Evolutionary conservation across 37 sponge, comb jelly and placozoan genomes (phyloP), one percentile per base, ranked within the genome.

Genomic region (Crambe crambe): DNA sequence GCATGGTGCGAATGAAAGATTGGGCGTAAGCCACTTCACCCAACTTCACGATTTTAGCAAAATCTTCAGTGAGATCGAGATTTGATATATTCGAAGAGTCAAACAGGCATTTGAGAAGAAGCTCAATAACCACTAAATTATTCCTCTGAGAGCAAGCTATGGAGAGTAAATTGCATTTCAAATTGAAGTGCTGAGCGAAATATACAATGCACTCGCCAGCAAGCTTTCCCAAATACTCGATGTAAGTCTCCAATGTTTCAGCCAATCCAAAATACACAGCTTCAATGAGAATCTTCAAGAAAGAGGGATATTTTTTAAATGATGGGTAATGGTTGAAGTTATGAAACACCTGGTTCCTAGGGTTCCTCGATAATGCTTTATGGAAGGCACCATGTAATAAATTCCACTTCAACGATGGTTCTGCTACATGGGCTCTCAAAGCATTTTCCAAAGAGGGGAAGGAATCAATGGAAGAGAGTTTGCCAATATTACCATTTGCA

Each of bases 401-500:
- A 34, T 31, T 30, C 51, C 51, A 47, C 10, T 47, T 47, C 51
- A 47, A 12, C 12, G 12, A 15, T 47, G 10, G 6, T 34, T 18
- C 3, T 65, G 35, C 35, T 5, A 31, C 66, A 8, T 30, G 2
- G 9, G 35, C 30, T 30, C 15, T 6, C 25, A 30, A 17, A 32
- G 10, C 32, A 30, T 26, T 17, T 65, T 2, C 10, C 31, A 31
- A 34, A 9, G 66, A 31, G 30, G 31, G 66, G 34, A 65, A 30
- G 12, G 31, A 32, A 65, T 65, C 34, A 30, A 65, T 2, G 10
- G 25, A 9, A 2, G 66, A 18, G 3, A 89, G 36, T 25, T 59
- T 72, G 0, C 89, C 85, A 47, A 84, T 0, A 32, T 74, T 61
- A 18, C 85, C 81, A 74, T 60, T 75, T 35, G 72, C 75, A 4